A percentile compares a stretch with the other conserved stretches of the same genome.
Conservation (phyloP, 1,140 invertebrate species). For the Aleiodes sp. region DNA sequence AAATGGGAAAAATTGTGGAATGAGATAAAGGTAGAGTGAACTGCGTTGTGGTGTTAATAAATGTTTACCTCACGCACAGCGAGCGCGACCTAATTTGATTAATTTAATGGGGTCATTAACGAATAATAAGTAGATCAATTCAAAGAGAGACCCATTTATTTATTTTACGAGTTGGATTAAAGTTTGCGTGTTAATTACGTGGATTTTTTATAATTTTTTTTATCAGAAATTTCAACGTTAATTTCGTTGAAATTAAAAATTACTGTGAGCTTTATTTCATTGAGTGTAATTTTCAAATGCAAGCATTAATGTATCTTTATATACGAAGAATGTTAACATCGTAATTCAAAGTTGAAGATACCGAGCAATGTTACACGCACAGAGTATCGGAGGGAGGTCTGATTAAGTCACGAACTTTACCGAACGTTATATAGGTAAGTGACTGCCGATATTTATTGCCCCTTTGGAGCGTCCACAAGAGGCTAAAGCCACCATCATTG, state of each 20-base stretch:
- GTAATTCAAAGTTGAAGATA: conserved; percentile 33
- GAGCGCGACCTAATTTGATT: background rate
- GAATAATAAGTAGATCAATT: background rate
- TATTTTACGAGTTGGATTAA: background rate
- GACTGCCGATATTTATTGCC: conserved; percentile 24
- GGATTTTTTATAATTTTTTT: no score
- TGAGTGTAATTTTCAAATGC: no score
- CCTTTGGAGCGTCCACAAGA: conserved; percentile 2
- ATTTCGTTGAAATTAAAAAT: no score
- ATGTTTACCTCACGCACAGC: conserved; percentile 2
- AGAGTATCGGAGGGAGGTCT: conserved; percentile 41
- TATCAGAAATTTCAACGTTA: no score
- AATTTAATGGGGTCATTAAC: conserved; percentile 8
- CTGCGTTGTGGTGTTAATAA: background rate
- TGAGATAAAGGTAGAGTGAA: background rate
- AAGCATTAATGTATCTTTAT: no score
- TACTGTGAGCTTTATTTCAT: no score
- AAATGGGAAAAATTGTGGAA: background rate
- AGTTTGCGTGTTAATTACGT: background rate
- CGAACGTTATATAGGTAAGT: background rate
- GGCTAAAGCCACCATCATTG: conserved; percentile 4
- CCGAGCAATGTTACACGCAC: conserved; percentile 21
- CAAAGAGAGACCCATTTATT: background rate
- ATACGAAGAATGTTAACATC: no score
- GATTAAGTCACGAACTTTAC: conserved; percentile 51